Percentiles rank a stretch among this genome's conserved stretches.
Conservation (phyloP, 1,140 invertebrate genomes). For the Pogonognathellus flavescens region DNA sequence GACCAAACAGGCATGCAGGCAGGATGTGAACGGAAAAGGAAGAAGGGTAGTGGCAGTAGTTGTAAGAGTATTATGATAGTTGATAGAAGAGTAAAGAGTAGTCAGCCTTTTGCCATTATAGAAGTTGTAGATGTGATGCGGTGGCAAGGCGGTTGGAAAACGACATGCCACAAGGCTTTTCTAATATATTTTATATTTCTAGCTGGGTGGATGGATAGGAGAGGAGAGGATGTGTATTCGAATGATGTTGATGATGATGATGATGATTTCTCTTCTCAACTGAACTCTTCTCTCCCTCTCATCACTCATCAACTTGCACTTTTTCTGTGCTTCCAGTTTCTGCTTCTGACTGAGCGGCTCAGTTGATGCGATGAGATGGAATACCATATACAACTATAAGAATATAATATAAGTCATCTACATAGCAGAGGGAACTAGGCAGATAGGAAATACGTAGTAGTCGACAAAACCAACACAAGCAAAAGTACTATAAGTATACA, state of each 20-base stretch:
- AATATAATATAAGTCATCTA: neutral
- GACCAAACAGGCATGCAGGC: neutral
- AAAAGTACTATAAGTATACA: no score
- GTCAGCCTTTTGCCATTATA: neutral
- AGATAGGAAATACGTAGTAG: neutral
- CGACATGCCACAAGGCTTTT: constrained; percentile 27
- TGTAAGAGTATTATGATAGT: neutral
- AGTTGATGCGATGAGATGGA: constrained; percentile 25
- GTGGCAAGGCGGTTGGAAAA: constrained; percentile 5
- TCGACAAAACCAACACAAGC: no score
- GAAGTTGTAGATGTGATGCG: neutral
- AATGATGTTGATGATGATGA: constrained; percentile 48
- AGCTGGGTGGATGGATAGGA: neutral
- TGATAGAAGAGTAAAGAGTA: neutral
- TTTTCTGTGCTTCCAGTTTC: constrained; percentile 18
- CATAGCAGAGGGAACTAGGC: neutral
- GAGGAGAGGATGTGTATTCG: constrained; percentile 36
- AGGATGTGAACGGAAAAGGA: constrained; percentile 39
- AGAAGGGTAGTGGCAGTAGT: neutral
- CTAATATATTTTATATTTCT: constrained; percentile 27
- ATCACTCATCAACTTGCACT: constrained; percentile 49
- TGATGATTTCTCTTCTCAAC: constrained; percentile 48
- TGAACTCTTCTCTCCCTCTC: constrained; percentile 50
- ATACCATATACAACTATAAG: neutral
- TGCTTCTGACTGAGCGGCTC: constrained; percentile 29